A percentile compares a stretch with the other conserved stretches of the same genome.
These are phyloP conservation scores for Orthosia gracilis DNA, from an alignment of 2,888 invertebrate genomes.

Conservation along the genomic window DNA sequence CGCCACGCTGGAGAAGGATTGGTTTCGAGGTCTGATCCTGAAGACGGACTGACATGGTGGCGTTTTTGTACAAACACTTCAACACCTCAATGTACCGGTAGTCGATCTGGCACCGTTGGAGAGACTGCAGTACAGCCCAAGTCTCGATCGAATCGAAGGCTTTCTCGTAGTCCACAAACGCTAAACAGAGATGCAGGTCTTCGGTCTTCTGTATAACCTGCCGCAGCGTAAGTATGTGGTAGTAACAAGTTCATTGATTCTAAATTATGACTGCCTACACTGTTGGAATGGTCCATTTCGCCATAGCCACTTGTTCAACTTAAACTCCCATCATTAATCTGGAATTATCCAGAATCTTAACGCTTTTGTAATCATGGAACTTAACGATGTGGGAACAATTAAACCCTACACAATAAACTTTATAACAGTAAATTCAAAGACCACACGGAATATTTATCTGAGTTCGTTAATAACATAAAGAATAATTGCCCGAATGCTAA, in stretches of 20 bases:
- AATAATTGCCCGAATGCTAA: slow-evolving; percentile 31
- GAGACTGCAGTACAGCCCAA: too few relatives aligned
- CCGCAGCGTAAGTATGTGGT: too few relatives aligned
- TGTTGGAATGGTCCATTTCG: not conserved
- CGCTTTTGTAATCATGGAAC: not conserved
- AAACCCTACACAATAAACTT: not conserved
- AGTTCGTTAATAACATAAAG: slow-evolving; percentile 22
- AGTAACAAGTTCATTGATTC: slow-evolving; percentile 11
- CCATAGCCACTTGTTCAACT: not conserved
- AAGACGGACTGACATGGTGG: too few relatives aligned
- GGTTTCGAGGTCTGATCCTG: too few relatives aligned
- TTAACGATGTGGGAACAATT: slow-evolving; percentile 8
- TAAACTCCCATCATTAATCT: not conserved
- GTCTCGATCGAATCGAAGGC: too few relatives aligned
- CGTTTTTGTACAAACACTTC: too few relatives aligned
- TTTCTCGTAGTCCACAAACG: too few relatives aligned
- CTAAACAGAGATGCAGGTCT: too few relatives aligned
- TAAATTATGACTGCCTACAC: not conserved
- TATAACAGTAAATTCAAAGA: slow-evolving; percentile 14
- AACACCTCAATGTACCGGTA: too few relatives aligned
- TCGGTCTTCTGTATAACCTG: too few relatives aligned
- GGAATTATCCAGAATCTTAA: not conserved
- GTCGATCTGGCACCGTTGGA: too few relatives aligned
- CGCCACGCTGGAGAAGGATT: too few relatives aligned
- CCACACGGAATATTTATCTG: slow-evolving; percentile 31